Base-by-base conservation (phyloP, 2,888 invertebrate species). In the Aphodius granarius region DNA sequence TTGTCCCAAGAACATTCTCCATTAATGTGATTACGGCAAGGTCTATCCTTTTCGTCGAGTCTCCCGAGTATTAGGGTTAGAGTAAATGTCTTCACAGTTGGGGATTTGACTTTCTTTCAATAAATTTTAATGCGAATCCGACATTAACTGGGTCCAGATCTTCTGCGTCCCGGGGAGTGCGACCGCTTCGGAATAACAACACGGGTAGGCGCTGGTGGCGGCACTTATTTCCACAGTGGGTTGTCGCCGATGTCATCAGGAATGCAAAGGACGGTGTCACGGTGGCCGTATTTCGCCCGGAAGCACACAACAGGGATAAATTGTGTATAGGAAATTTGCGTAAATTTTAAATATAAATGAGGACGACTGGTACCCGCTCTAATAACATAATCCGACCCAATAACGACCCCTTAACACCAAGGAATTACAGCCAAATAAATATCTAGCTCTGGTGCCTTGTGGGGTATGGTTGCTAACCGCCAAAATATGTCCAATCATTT, bases 351-450 rank as follows among this genome's bases (percentile, higher is more conserved):
- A 84, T 79, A 79, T 84, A 83, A 82, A 82, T 82, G 84, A 79
- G 82, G 83, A 81, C 74, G 84, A 83, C 83, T 83, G 81, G 79
- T 81, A 82, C 75, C 80, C 79, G 80, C 78, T 82, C 63, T 84
- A 85, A 84, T 84, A 83, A 84, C 83, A 84, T 85, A 85, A 85
- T 85, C 84, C 85, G 77, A 77, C 75, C 74, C 82, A 83, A 83
- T 85, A 85, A 85, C 82, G 68, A 68, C 83, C 83, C 78, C 80
- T 81, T 84, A 84, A 85, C 84, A 80, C 84, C 83, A 80, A 81
- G 81, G 84, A 84, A 84, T 84, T 84, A 84, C 83, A 83, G 83
- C 83, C 84, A 73, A 72, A 68, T 68, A 21, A 68, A 68, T 68
- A 68, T 16, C 68, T 43, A 43, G 43, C 43, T n/a, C n/a, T 13